phyloP scores from a whole-genome alignment of 2,888 invertebrate species.

The Drosophila tripunctata region DNA sequence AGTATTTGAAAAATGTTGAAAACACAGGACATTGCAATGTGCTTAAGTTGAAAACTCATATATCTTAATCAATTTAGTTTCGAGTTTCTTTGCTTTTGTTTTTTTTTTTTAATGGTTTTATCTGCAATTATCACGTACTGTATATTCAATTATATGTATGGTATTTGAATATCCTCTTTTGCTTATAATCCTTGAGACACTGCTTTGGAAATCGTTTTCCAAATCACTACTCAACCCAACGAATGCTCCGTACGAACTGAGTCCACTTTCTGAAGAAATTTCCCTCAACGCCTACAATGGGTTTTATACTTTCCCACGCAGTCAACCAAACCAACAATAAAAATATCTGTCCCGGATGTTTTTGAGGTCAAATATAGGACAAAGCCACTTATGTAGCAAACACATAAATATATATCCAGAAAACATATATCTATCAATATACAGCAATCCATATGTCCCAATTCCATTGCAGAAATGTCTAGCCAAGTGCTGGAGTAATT shows the following conservation, averaged over 20 bases:
- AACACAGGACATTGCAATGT: constrained; percentile 23
- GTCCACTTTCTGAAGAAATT: constrained; percentile 63
- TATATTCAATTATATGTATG: constrained; percentile 4
- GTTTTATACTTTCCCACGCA: constrained; percentile 66
- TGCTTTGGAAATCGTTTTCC: constrained; percentile 9
- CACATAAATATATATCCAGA: neutral
- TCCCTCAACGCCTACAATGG: constrained; percentile 71
- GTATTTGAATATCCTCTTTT: constrained; percentile 41
- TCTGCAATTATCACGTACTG: constrained; percentile 17
- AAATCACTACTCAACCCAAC: constrained; percentile 64
- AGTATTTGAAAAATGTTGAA: constrained; percentile 6
- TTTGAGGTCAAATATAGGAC: constrained; percentile 77
- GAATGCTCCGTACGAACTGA: constrained; percentile 66
- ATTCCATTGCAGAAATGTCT: constrained; percentile 24
- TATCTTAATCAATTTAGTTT: neutral
- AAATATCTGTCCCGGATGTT: constrained; percentile 48
- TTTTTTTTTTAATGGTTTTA: neutral
- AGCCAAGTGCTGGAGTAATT: constrained; percentile 22
- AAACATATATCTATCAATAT: neutral
- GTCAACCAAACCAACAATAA: constrained; percentile 17
- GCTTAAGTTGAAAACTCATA: neutral
- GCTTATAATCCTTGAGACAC: constrained; percentile 34
- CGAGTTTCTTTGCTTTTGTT: too few relatives aligned
- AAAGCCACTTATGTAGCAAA: constrained; percentile 23
- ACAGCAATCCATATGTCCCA: constrained; percentile 20